Base-by-base conservation (phyloP, 1,140 invertebrate genomes). In the Dendroctonus valens region DNA sequence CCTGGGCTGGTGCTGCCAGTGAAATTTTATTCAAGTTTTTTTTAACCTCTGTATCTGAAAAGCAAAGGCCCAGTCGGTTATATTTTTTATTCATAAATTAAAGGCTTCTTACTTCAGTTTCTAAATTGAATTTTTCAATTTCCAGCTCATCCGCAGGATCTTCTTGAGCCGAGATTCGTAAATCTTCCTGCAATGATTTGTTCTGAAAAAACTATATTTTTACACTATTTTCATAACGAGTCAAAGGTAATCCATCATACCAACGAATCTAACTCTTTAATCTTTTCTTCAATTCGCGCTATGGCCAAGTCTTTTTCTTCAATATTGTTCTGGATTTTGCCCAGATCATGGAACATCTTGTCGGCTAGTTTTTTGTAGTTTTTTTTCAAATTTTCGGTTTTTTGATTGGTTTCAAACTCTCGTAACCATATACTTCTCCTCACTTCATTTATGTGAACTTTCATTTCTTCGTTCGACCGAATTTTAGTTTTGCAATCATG, bases 281-380 rank as follows among this genome's bases (percentile, higher is more conserved):
- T 62, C 46, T 68, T 58, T 37, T 68, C 59, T 58, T 68, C 59
- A 12, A 68, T 68, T 48, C 38, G 44, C 8, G 48, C 60, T 58
- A 68, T 63, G n/a, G 39, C 59, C 12, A 68, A 50, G 40, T 69
- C 67, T 54, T 69, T 69, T 9, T 69, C 61, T 41, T 64, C 67
- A 15, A 69, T 65, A 48, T 51, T 69, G 4, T 40, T 26, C 40
- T 65, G 61, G 8, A 69, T 57, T 15, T 50, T 54, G 7, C 7
- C 6, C 26, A 65, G 53, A 12, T 69, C 61, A 9, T 49, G 11
- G 8, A 40, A 38, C 54, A 65, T 69, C 49, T 65, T 64, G 5
- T 65, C 52, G 0, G 61, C 40, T 40, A 69, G 38, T 57, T 55
- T 64, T 41, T n/a, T 37, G 54, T 69, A 65, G 48, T 55, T 59